Evolutionary conservation across 2,113 vertebrate genomes (phyloP).

Genomic region (Turdus rufiventris): DNA sequence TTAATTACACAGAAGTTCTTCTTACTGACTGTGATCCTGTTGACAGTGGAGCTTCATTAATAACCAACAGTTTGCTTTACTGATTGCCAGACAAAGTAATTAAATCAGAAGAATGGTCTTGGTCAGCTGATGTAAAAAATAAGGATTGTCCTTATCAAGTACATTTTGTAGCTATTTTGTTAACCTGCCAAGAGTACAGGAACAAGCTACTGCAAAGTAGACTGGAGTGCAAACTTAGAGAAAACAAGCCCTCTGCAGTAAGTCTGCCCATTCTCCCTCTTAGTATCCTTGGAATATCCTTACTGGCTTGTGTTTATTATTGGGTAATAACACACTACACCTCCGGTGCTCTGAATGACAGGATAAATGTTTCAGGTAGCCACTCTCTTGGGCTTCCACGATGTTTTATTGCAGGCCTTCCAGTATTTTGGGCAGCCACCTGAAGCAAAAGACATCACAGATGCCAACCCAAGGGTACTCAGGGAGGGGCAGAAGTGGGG

Average conservation of each 20-base stretch:
- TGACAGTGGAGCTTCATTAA: not conserved
- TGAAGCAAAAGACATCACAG: not conserved
- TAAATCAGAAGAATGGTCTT: not conserved
- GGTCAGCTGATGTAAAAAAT: not conserved
- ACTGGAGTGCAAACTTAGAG: not conserved
- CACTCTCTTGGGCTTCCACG: not conserved
- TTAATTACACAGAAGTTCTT: not conserved
- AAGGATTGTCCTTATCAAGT: not conserved
- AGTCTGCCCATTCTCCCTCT: not conserved
- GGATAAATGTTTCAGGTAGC: too few relatives aligned
- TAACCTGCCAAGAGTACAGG: not conserved
- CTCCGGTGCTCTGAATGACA: rapidly evolving
- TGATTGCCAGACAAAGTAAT: not conserved
- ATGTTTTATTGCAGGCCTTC: not conserved
- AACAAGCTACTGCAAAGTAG: not conserved
- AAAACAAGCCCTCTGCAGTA: not conserved
- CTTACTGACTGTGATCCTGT: not conserved
- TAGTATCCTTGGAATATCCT: not conserved
- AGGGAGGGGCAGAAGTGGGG: not conserved
- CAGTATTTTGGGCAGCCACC: not conserved
- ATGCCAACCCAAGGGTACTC: not conserved
- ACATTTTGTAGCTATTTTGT: not conserved
- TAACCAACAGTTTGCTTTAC: not conserved
- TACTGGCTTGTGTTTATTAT: not conserved
- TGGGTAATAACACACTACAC: not conserved